Percentiles rank a stretch among this genome's conserved stretches.
phyloP scores from a whole-genome alignment of 1,140 invertebrate genomes.

The Ditylenchus dipsaci region DNA sequence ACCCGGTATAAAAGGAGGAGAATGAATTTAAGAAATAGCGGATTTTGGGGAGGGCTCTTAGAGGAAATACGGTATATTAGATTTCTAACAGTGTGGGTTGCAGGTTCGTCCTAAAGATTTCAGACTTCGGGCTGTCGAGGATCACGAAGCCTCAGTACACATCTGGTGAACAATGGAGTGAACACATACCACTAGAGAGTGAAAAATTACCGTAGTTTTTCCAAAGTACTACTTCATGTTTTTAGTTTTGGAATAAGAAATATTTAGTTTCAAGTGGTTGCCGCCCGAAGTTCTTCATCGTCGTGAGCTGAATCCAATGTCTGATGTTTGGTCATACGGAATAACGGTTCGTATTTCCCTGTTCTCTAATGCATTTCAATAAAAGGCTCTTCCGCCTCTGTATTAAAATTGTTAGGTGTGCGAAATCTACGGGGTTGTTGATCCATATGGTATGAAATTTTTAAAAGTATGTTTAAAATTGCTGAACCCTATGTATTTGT shows the following conservation, averaged over 20 bases:
- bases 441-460: background rate
- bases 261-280: constrained; percentile 2
- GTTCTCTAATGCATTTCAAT: no score
- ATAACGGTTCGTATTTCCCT: background rate
- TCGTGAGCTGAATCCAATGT: background rate
- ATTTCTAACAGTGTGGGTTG: no score
- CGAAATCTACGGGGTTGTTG: constrained; percentile 4
- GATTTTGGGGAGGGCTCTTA: no score
- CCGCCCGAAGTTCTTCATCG: constrained; percentile 5
- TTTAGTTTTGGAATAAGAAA: background rate
- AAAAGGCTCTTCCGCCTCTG: no score
- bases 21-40: no score
- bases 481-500: no score
- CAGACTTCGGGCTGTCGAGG: constrained; percentile 1
- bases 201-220: no score
- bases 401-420: no score
- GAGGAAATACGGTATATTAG: no score
- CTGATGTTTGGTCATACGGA: constrained; percentile 2
- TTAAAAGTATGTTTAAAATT: no score
- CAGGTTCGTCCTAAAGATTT: background rate
- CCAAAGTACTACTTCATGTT: background rate
- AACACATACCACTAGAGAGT: background rate
- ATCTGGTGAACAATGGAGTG: background rate
- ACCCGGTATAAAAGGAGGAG: no score
- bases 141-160: background rate